Conservation (phyloP, 2,888 invertebrate species). For the Scrobipalpa atriplicella region DNA sequence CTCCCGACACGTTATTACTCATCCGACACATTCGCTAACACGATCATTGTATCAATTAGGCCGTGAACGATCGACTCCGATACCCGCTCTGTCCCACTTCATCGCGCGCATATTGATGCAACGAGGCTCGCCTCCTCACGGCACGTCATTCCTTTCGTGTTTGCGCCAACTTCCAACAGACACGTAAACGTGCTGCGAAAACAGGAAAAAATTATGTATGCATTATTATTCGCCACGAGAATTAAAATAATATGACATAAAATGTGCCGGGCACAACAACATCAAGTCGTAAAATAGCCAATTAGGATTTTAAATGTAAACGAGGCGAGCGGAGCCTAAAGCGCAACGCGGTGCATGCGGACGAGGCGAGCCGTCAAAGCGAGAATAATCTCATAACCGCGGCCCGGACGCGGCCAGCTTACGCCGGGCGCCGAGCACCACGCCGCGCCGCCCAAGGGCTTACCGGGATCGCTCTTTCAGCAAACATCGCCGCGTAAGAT, state of each 20-base stretch:
- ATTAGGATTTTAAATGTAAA: constrained; percentile 68
- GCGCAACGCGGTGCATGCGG: constrained; percentile 60
- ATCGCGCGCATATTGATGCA: constrained; percentile 22
- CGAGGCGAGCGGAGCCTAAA: constrained; percentile 56
- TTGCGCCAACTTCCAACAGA: constrained; percentile 23
- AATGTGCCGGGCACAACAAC: constrained; percentile 43
- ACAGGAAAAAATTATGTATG: constrained; percentile 30
- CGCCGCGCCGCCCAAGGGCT: constrained; percentile 56
- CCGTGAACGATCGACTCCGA: constrained; percentile 46
- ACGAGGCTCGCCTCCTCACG: constrained; percentile 12
- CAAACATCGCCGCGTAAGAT: constrained; percentile 44
- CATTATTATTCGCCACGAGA: constrained; percentile 30
- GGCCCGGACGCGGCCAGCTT: constrained; percentile 66
- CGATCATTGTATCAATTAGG: constrained; percentile 51
- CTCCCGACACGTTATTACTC: constrained; percentile 47
- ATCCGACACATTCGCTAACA: constrained; percentile 43
- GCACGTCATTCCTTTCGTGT: constrained; percentile 18
- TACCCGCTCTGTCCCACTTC: constrained; percentile 35
- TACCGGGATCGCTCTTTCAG: constrained; percentile 68
- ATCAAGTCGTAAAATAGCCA: constrained; percentile 59
- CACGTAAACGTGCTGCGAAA: constrained; percentile 27
- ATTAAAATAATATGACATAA: constrained; percentile 38
- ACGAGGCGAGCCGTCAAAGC: constrained; percentile 68
- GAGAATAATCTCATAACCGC: constrained; percentile 78
- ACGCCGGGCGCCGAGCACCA: constrained; percentile 52